Percentiles rank a stretch among this genome's conserved stretches.
phyloP scores from a whole-genome alignment of 2,113 vertebrate genomes.

The Otus sunia region DNA sequence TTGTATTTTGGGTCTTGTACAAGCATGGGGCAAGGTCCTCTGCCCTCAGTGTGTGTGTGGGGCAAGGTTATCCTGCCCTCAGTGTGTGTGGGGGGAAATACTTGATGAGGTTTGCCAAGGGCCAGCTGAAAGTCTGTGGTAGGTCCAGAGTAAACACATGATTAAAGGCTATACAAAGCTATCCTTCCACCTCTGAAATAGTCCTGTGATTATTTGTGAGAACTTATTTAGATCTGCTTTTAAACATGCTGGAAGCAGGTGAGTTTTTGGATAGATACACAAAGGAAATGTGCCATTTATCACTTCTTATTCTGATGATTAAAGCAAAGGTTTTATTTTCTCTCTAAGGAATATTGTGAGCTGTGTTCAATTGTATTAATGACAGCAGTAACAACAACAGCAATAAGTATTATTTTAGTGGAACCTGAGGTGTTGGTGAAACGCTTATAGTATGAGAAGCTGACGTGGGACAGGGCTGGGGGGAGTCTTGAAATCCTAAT shows the following conservation, averaged over 20 bases:
- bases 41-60: rapidly evolving
- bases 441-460: neutral
- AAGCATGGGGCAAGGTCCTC: neutral
- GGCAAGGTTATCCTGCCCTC: neutral
- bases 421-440: neutral
- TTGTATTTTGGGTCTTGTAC: neutral
- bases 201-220: neutral
- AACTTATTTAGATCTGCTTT: neutral
- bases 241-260: neutral
- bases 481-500: neutral
- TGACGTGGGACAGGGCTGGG: neutral
- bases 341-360: neutral
- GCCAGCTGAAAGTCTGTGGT: neutral
- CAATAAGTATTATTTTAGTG: neutral
- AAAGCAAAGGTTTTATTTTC: neutral
- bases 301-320: neutral
- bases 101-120: neutral
- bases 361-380: rapidly evolving
- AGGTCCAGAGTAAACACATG: neutral
- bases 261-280: neutral
- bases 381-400: neutral
- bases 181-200: neutral
- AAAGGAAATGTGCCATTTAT: neutral
- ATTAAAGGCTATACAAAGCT: neutral
- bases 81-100: rapidly evolving